Base-by-base conservation (phyloP, 2,113 vertebrate genomes). In the Poeciliopsis occidentalis region DNA sequence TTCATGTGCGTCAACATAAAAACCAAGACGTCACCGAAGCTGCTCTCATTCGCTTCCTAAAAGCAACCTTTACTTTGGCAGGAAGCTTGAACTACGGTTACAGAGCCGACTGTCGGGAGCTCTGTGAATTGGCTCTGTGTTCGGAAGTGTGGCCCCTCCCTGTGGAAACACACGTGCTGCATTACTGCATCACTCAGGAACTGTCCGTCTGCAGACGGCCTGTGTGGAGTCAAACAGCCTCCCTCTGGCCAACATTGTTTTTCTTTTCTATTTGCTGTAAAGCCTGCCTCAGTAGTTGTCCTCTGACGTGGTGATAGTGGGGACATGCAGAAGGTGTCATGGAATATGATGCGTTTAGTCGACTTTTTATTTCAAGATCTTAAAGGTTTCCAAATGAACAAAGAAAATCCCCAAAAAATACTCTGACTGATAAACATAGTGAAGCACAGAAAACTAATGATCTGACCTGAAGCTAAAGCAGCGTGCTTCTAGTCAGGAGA, bases 321-420 rank as follows among this genome's bases (percentile, higher is more conserved):
- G 39, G 22, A 84, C 6, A 66, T 27, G 17, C 31, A 85, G 76
- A 51, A 76, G 19, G 60, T 78, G 63, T 60, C 71, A 0, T 30
- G 27, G 64, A 69, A 86, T 60, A 73, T 73, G 61, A 69, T 64
- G 34, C 61, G 24, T 83, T 93, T 91, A 90, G 89, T 91, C 89
- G 68, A 81, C 57, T 57, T 81, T 64, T 84, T 78, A 63, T 80
- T 69, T 75, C 82, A 63, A 78, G 73, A 65, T 86, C 79, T 72
- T 32, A 62, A 72, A 78, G 12, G 69, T 69, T 75, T 88, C 32
- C 62, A 68, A 60, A 22, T 6, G 44, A 51, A 51, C 7, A 51
- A 8, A 51, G 47, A 51, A 51, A 51, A 51, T 24, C 2, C 7
- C 0, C 0, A 2, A 0, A 37, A 37, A 37, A 12, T 12, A 37